Conservation (phyloP, 2,797 vertebrate genomes). For the Prionace glauca region DNA sequence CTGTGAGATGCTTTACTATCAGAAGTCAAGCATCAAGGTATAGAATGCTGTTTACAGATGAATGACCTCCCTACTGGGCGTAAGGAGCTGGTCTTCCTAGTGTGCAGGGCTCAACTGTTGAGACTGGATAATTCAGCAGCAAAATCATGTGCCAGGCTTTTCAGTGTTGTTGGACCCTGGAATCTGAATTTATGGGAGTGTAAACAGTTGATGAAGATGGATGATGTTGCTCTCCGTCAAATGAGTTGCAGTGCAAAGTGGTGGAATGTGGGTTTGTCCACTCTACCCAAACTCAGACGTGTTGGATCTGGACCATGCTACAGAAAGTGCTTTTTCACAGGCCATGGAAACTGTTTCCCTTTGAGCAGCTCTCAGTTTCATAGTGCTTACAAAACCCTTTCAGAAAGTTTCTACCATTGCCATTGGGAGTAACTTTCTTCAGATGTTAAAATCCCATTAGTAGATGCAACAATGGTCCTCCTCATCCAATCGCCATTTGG, state of each 20-base stretch:
- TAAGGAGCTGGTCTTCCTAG: constrained; percentile 12
- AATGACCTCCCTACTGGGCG: neutral
- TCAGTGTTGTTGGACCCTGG: neutral
- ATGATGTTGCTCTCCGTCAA: neutral
- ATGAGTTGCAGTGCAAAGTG: neutral
- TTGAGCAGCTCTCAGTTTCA: neutral
- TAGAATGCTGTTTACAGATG: neutral
- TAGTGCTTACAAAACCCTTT: neutral
- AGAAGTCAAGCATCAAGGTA: neutral
- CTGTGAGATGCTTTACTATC: neutral
- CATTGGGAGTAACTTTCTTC: neutral
- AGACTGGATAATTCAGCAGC: neutral
- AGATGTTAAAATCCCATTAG: neutral
- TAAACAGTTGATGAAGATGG: neutral
- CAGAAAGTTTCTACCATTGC: neutral
- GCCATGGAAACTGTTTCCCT: neutral
- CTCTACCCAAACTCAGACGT: neutral
- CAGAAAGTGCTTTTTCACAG: neutral
- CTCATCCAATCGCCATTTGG: neutral
- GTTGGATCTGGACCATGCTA: neutral
- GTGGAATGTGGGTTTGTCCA: neutral
- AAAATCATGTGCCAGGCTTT: neutral
- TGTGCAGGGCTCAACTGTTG: neutral
- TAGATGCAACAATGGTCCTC: neutral
- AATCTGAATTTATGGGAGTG: neutral